phyloP scores from a whole-genome alignment of 2,797 vertebrate genomes.

The Cyclura pinguis region DNA sequence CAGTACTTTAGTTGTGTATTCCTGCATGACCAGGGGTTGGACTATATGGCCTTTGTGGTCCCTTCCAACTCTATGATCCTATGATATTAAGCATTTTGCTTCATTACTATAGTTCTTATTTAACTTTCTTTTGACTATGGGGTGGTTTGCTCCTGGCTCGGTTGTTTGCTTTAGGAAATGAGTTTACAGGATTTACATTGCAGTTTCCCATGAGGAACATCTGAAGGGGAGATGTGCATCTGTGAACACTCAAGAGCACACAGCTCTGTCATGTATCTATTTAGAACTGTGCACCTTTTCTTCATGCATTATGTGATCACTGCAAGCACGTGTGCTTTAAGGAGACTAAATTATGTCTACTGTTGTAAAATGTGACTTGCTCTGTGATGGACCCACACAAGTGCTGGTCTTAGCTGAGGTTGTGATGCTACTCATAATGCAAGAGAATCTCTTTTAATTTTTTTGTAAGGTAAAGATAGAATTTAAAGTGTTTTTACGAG shows the following conservation, averaged over 20 bases:
- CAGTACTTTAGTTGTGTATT: too few relatives aligned
- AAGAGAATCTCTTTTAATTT: not conserved
- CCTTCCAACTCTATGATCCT: too few relatives aligned
- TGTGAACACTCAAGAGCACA: not conserved
- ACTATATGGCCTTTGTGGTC: too few relatives aligned
- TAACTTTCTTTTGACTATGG: not conserved
- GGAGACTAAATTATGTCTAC: not conserved
- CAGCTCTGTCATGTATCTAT: not conserved
- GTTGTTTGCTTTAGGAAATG: not conserved
- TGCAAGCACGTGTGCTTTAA: not conserved
- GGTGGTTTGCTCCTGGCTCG: not conserved
- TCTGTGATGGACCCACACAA: not conserved
- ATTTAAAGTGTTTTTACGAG: not conserved
- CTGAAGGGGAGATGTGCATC: not conserved
- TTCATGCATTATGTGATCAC: not conserved
- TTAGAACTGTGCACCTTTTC: not conserved
- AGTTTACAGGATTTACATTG: not conserved
- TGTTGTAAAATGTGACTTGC: not conserved
- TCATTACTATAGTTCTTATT: not conserved
- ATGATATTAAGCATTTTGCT: not conserved
- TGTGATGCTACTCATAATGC: not conserved
- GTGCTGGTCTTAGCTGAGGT: not conserved
- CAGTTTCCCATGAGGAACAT: not conserved
- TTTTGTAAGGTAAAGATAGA: not conserved
- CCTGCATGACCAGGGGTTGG: too few relatives aligned